Conservation (phyloP, 1,140 invertebrate genomes). For the Caenorhabditis inopinata region DNA sequence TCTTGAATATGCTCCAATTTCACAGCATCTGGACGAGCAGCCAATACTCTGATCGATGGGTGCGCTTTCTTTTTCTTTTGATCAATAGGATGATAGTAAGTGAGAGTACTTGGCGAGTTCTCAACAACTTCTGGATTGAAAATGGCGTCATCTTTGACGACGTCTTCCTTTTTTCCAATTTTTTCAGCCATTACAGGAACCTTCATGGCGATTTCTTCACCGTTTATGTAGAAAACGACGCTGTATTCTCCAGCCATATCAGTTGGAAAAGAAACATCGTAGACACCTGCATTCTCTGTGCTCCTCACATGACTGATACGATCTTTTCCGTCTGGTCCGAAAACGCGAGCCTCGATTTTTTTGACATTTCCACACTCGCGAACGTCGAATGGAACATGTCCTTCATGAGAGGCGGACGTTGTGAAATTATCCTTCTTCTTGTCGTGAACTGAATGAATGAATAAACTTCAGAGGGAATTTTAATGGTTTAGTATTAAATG, state of each 20-base stretch:
- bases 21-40: not conserved
- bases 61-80: not conserved
- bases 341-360: not conserved
- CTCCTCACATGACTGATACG: not conserved
- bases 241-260: constrained; percentile 32
- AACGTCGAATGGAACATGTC: constrained; percentile 23
- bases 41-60: not conserved
- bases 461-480: too few relatives aligned
- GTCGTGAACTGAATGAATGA: constrained; percentile 3
- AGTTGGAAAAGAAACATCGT: constrained; percentile 1
- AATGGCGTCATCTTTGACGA: not conserved
- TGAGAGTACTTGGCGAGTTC: not conserved
- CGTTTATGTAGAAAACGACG: not conserved
- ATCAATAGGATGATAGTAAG: not conserved
- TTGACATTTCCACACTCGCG: constrained; percentile 38
- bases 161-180: constrained; percentile 23
- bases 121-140: constrained; percentile 5
- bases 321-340: constrained; percentile 34
- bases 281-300: not conserved
- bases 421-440: not conserved
- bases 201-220: constrained; percentile 15
- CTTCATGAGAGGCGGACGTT: not conserved
- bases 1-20: constrained; percentile 3
- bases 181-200: not conserved
- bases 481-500: too few relatives aligned